Evolutionary conservation across 2,797 vertebrate genomes (phyloP).

Genomic region (Arremon brunneinucha): DNA sequence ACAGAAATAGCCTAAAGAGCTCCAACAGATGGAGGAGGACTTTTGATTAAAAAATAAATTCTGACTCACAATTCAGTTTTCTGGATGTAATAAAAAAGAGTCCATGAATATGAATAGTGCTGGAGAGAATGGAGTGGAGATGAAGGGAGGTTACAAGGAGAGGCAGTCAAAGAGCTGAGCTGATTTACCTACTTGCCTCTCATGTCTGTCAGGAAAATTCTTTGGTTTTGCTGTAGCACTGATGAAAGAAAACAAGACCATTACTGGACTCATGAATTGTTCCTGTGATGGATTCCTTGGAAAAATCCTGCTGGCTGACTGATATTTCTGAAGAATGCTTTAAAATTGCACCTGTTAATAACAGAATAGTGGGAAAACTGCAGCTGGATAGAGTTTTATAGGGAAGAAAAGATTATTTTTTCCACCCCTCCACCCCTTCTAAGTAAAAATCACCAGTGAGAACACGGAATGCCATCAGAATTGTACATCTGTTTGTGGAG

Average conservation of each 20-base stretch:
- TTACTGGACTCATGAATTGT: neutral
- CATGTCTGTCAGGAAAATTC: neutral
- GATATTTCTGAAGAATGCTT: neutral
- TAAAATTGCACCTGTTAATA: neutral
- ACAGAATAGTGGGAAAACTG: neutral
- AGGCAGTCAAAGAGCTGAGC: neutral
- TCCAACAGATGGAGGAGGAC: slow-evolving; percentile 29
- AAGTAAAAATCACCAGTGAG: neutral
- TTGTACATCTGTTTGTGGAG: neutral
- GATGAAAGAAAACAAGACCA: slow-evolving; percentile 7
- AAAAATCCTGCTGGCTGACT: neutral
- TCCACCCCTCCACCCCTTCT: neutral
- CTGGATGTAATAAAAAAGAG: slow-evolving; percentile 13
- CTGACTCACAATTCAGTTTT: slow-evolving; percentile 37
- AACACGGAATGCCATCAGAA: neutral
- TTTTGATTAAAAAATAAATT: slow-evolving; percentile 60
- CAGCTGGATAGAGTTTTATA: neutral
- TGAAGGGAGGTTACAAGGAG: neutral
- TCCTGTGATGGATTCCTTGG: neutral
- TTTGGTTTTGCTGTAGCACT: neutral
- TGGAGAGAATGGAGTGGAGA: neutral
- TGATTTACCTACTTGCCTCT: slow-evolving; percentile 11
- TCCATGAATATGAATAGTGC: slow-evolving; percentile 11
- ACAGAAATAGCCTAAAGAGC: slow-evolving; percentile 32
- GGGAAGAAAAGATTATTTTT: neutral